Conservation (phyloP, 2,113 vertebrate genomes). For the Lepisosteus oculatus region DNA sequence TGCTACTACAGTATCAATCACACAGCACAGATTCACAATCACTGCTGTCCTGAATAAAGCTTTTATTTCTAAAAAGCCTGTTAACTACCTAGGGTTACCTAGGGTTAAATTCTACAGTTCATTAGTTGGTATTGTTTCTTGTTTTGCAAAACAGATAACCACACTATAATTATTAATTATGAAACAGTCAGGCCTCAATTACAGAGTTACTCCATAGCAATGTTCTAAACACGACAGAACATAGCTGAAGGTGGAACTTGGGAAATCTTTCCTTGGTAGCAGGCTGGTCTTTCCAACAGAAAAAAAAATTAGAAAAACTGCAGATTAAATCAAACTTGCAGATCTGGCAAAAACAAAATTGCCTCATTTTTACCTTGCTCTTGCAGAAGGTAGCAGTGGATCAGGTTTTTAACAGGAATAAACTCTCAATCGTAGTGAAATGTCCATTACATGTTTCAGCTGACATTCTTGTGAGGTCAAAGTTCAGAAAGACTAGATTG, state of each 20-base stretch:
- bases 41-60: conserved; percentile 1
- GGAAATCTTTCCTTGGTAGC: background rate
- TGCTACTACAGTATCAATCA: conserved; percentile 6
- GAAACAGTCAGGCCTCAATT: conserved; percentile 19
- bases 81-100: background rate
- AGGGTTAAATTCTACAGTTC: background rate
- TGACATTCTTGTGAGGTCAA: background rate
- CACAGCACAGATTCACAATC: conserved; percentile 14
- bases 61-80: conserved; percentile 8
- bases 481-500: background rate
- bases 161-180: conserved; percentile 17
- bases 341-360: background rate
- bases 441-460: background rate
- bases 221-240: background rate
- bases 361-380: conserved; percentile 21
- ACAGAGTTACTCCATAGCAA: conserved; percentile 10
- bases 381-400: conserved; percentile 48
- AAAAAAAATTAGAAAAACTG: background rate
- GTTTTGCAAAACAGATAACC: conserved; percentile 11
- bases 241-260: background rate
- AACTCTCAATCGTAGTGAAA: too few relatives aligned
- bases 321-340: background rate
- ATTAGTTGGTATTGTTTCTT: background rate
- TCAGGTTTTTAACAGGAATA: too few relatives aligned
- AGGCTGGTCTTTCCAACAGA: background rate